Evolutionary conservation across 2,888 invertebrate genomes (phyloP).

Genomic region (Cybosia mesomella): DNA sequence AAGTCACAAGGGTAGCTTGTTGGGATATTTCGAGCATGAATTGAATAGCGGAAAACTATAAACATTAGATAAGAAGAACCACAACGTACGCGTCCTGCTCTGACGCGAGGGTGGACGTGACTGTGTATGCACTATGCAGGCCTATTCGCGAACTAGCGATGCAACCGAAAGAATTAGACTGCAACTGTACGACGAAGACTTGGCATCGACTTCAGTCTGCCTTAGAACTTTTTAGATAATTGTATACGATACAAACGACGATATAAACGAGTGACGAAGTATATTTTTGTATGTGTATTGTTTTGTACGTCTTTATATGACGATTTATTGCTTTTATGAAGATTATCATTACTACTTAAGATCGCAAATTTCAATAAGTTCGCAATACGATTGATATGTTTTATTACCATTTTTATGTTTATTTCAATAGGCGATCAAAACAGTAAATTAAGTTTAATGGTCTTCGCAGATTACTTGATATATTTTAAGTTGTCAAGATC

Average conservation of each 20-base stretch:
- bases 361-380: not conserved
- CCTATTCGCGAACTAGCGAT: slow-evolving; percentile 50
- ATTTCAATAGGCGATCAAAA: not conserved
- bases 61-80: slow-evolving; percentile 46
- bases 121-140: slow-evolving; percentile 74
- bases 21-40: slow-evolving; percentile 44
- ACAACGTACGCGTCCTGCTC: slow-evolving; percentile 67
- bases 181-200: slow-evolving; percentile 49
- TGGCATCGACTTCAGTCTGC: not conserved
- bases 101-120: slow-evolving; percentile 68
- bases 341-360: not conserved
- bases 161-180: slow-evolving; percentile 58
- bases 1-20: slow-evolving; percentile 51
- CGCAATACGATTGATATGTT: not conserved
- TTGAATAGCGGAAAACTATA: slow-evolving; percentile 47
- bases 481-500: not conserved
- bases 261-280: not conserved
- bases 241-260: not conserved
- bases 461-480: not conserved
- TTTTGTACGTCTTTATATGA: not conserved
- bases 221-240: not conserved
- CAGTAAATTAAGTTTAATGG: not conserved
- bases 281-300: no score
- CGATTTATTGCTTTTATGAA: not conserved
- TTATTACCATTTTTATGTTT: not conserved